Conservation (phyloP, 2,113 vertebrate species). For the Brachyhypopomus gauderio region DNA sequence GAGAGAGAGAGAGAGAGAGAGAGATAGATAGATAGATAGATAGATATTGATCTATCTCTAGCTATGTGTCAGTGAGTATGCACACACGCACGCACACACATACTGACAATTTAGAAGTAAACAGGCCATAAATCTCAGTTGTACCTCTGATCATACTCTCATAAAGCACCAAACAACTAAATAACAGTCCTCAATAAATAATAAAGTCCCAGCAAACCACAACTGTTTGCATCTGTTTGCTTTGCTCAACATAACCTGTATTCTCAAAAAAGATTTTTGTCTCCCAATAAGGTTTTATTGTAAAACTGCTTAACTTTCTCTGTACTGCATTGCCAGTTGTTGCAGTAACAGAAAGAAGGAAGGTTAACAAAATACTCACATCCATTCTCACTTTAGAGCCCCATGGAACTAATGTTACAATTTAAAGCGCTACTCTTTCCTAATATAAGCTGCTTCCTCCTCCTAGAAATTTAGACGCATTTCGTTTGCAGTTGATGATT, state of each 20-base stretch:
- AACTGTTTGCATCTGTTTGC: neutral
- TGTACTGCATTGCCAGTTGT: neutral
- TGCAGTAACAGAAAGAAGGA: too few relatives aligned
- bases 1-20: too few relatives aligned
- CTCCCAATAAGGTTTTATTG: neutral
- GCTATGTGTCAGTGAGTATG: too few relatives aligned
- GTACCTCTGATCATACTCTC: neutral
- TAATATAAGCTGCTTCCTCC: too few relatives aligned
- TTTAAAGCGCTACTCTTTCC: too few relatives aligned
- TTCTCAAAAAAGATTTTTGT: neutral
- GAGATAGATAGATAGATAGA: too few relatives aligned
- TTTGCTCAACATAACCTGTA: neutral
- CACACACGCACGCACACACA: neutral
- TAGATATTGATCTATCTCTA: too few relatives aligned
- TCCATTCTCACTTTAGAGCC: too few relatives aligned
- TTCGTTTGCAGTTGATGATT: too few relatives aligned
- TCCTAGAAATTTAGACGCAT: too few relatives aligned
- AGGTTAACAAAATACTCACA: too few relatives aligned
- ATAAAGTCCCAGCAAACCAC: neutral
- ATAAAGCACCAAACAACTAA: neutral
- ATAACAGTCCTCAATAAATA: neutral
- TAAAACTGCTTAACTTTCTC: neutral
- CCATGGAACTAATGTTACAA: too few relatives aligned
- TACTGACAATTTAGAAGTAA: neutral
- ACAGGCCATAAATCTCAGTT: neutral